Evolutionary conservation across 2,888 invertebrate genomes (phyloP), one percentile per base, ranked within the genome.

Genomic region (Drosophila falleni): DNA sequence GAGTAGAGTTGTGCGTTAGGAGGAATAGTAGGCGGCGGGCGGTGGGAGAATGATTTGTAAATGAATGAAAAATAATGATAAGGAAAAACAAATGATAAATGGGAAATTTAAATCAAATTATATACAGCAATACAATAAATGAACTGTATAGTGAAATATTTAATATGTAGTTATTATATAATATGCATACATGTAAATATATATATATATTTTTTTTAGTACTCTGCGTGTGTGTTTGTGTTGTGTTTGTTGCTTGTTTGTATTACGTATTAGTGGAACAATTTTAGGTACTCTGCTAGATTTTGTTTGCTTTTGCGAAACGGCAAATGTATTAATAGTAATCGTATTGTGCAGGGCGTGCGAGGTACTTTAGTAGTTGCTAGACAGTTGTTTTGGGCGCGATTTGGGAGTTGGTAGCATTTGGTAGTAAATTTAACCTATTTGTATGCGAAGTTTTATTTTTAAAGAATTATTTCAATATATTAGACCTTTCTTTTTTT

Each of bases 1-100:
- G 75, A 74, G 76, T 72, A 71, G 75, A 71, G 79, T 69, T 79
- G 82, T 83, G 86, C 81, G 69, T 80, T 83, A 81, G 70, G 56
- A 68, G 65, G 61, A 56, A 16, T 46, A 73, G 69, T 62, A 72
- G 31, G 8, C 29, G 74, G 77, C 63, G 67, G 75, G 74, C 61
- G 64, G 63, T 77, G 72, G 63, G 53, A 72, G 41, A 73, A 62
- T 37, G 37, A 39, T 73, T 70, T 74, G 58, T 74, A 69, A 65
- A 67, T 65, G 51, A 39, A 47, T 41, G 35, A 9, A 39, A 53
- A 60, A 42, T 15, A 53, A 23, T 31, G 9, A 42, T 13, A 50
- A 50, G 42, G 42, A 59, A 31, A 35, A 68, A 23, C 13, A 56
- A 46, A 3, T 50, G 16, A 49, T 33, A 51, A 11, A 5, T 11